phyloP scores from a whole-genome alignment of 2,888 invertebrate genomes.

The Chirona hameri region DNA sequence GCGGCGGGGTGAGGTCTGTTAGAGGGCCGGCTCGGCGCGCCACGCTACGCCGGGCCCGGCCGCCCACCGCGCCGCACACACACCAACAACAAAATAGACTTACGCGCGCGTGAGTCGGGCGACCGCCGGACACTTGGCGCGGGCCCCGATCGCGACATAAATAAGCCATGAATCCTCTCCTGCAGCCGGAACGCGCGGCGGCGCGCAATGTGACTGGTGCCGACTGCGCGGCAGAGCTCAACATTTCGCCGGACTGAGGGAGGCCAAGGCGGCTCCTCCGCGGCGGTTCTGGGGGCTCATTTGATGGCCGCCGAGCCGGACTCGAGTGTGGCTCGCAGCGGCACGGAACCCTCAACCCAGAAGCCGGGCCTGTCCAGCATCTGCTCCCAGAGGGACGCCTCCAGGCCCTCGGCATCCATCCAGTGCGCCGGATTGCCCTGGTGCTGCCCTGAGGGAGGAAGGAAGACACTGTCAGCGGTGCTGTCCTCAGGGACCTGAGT shows the following conservation, averaged over 20 bases:
- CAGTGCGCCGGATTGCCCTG: conserved; percentile 82
- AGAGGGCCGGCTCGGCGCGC: too few relatives aligned
- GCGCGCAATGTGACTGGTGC: not conserved
- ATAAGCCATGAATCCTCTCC: not conserved
- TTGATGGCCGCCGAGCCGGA: not conserved
- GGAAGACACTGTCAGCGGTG: too few relatives aligned
- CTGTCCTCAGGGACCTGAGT: too few relatives aligned
- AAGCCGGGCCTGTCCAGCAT: conserved; percentile 92
- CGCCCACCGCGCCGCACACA: not conserved
- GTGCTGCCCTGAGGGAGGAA: conserved; percentile 67
- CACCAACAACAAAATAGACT: not conserved
- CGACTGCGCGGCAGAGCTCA: not conserved
- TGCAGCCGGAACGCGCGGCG: not conserved
- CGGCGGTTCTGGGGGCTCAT: not conserved
- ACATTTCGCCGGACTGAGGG: not conserved
- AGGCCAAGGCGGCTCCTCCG: not conserved
- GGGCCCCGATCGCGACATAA: not conserved
- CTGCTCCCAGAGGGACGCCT: conserved; percentile 84
- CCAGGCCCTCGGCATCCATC: conserved; percentile 93
- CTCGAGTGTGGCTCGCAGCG: conserved; percentile 62
- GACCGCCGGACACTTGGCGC: not conserved
- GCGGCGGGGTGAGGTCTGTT: not conserved
- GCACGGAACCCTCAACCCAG: conserved; percentile 94
- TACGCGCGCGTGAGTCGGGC: not conserved
- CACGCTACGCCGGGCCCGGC: not conserved